Evolutionary conservation across 2,113 vertebrate genomes (phyloP).

Genomic region (Protobothrops flavoviridis): DNA sequence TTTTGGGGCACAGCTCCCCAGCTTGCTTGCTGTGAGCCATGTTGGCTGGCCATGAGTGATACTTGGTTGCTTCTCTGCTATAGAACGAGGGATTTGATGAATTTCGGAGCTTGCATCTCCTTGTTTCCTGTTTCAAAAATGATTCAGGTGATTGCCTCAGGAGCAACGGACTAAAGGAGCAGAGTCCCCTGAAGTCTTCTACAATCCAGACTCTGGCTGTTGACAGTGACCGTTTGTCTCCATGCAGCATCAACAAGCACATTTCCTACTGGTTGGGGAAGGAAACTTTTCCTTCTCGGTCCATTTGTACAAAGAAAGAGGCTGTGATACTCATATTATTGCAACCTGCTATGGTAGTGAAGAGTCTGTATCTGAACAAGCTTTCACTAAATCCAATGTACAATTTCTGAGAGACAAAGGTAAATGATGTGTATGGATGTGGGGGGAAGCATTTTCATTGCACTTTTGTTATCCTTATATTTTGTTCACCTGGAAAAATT

Average conservation of each 20-base stretch:
- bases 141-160: not conserved
- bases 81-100: not conserved
- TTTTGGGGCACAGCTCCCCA: not conserved
- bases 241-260: conserved; percentile 50
- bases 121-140: not conserved
- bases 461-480: not conserved
- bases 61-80: not conserved
- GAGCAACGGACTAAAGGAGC: not conserved
- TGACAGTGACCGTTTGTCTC: not conserved
- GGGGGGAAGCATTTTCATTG: not conserved
- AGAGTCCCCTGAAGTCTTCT: not conserved
- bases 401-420: conserved; percentile 75
- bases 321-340: conserved; percentile 54
- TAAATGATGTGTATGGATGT: conserved; percentile 36
- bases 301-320: conserved; percentile 58
- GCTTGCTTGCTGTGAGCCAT: not conserved
- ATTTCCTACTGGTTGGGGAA: conserved; percentile 85
- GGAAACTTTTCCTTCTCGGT: conserved; percentile 93
- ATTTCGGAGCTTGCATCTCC: not conserved
- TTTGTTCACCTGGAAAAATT: not conserved
- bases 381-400: conserved; percentile 69
- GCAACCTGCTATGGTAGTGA: conserved; percentile 82
- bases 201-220: not conserved
- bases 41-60: not conserved
- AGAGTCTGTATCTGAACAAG: conserved; percentile 63